Conservation (phyloP, 2,113 vertebrate species). For the Tetrax tetrax region DNA sequence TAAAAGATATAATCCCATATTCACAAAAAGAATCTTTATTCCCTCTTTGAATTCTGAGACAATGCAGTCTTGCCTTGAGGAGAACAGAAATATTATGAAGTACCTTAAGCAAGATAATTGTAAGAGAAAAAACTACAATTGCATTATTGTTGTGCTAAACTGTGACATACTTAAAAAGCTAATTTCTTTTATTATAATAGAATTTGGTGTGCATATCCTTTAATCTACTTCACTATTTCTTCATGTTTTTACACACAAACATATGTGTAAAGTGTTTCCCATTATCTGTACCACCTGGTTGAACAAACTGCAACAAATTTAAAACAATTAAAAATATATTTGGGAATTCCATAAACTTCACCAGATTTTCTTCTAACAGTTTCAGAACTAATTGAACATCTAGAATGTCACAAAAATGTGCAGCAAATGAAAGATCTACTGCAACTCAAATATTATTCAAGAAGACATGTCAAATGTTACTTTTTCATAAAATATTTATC, state of each 20-base stretch:
- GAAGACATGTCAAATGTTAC: no score
- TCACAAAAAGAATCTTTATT: slow-evolving; percentile 68
- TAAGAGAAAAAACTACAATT: slow-evolving; percentile 62
- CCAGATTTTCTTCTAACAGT: not conserved
- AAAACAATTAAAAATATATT: slow-evolving; percentile 41
- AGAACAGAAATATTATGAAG: slow-evolving; percentile 71
- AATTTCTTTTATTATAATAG: slow-evolving; percentile 71
- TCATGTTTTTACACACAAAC: slow-evolving; percentile 38
- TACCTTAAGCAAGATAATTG: slow-evolving; percentile 74
- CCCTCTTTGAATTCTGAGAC: slow-evolving; percentile 66
- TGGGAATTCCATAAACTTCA: not conserved
- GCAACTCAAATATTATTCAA: not conserved
- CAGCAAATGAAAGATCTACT: not conserved
- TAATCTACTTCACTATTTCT: slow-evolving; percentile 56
- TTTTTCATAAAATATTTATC: no score
- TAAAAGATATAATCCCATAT: slow-evolving; percentile 69
- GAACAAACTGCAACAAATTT: not conserved
- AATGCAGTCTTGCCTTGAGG: slow-evolving; percentile 71
- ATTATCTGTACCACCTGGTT: slow-evolving; percentile 5
- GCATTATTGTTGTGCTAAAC: slow-evolving; percentile 74
- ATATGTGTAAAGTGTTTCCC: slow-evolving; percentile 25
- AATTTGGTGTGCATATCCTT: slow-evolving; percentile 60
- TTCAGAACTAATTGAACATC: not conserved
- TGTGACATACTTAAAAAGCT: slow-evolving; percentile 73
- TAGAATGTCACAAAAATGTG: not conserved